Conservation (phyloP, 2,888 invertebrate genomes). For the Mycalesis mineus region DNA sequence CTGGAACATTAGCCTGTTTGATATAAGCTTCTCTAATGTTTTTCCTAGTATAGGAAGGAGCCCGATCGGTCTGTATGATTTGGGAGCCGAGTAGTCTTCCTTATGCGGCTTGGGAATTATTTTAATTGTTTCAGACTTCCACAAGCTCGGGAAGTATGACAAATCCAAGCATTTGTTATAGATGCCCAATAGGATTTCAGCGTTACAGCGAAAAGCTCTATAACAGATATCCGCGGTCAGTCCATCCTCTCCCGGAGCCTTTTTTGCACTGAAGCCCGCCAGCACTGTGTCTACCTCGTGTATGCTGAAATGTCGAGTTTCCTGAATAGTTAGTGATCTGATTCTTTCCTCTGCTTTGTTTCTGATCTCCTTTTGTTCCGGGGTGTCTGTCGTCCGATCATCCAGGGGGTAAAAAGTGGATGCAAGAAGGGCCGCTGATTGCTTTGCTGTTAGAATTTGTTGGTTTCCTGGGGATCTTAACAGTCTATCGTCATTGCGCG, state of each 20-base stretch:
- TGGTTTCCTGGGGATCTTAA: too few relatives aligned
- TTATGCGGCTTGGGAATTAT: conserved; percentile 19
- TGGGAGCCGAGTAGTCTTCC: conserved; percentile 14
- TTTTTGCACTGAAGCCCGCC: conserved; percentile 10
- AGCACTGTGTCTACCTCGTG: too few relatives aligned
- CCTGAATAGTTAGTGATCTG: too few relatives aligned
- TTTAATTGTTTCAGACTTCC: conserved; percentile 21
- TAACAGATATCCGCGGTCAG: conserved; percentile 21
- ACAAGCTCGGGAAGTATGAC: conserved; percentile 15
- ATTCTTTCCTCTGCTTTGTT: too few relatives aligned
- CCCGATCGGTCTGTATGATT: conserved; percentile 22
- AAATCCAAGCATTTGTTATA: conserved; percentile 21
- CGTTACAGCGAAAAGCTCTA: neutral
- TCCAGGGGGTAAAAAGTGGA: neutral
- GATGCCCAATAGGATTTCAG: conserved; percentile 6
- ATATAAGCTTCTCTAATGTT: conserved; percentile 21
- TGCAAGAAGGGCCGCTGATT: too few relatives aligned
- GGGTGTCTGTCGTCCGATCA: too few relatives aligned
- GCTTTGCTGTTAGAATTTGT: too few relatives aligned
- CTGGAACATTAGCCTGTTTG: conserved; percentile 14
- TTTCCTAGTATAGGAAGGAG: conserved; percentile 25
- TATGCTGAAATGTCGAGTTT: too few relatives aligned
- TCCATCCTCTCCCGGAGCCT: conserved; percentile 23
- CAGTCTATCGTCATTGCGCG: too few relatives aligned
- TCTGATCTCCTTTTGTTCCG: too few relatives aligned